phyloP scores from a whole-genome alignment of 2,113 vertebrate genomes.

The Pedionomus torquatus region DNA sequence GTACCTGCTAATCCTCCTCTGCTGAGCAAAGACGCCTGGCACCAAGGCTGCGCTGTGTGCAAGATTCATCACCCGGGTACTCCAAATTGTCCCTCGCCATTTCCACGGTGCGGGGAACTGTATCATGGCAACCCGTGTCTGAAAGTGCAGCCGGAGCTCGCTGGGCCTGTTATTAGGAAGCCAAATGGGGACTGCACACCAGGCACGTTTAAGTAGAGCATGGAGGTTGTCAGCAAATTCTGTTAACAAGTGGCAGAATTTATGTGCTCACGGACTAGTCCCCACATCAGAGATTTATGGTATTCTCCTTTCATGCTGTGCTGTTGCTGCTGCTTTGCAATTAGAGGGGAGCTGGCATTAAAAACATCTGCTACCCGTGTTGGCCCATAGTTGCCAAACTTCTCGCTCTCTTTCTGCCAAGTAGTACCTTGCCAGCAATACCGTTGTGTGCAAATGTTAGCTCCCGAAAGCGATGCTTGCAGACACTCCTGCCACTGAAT shows the following conservation, averaged over 20 bases:
- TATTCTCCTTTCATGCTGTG: not conserved
- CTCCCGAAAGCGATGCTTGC: not conserved
- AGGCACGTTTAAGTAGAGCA: not conserved
- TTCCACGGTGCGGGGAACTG: accelerated
- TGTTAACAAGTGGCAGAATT: conserved; percentile 32
- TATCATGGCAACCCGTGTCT: not conserved
- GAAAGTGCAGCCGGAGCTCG: not conserved
- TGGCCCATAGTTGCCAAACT: conserved; percentile 31
- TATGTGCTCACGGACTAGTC: not conserved
- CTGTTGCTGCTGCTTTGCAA: conserved; percentile 44
- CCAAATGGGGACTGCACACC: not conserved
- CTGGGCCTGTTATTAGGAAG: not conserved
- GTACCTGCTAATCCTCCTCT: accelerated
- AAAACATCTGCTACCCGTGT: conserved; percentile 50
- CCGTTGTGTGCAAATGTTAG: not conserved
- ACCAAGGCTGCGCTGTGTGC: not conserved
- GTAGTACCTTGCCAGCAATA: conserved; percentile 9
- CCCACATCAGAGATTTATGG: not conserved
- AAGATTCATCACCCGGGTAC: accelerated
- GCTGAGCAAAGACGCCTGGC: not conserved
- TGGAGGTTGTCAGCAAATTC: not conserved
- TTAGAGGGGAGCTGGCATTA: conserved; percentile 52
- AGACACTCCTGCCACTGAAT: not conserved
- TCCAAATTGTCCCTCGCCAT: not conserved
- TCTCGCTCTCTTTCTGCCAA: not conserved